These are phyloP conservation scores for Daphoenositta chrysoptera DNA, from an alignment of 2,113 vertebrate species.

Conservation along the genomic window DNA sequence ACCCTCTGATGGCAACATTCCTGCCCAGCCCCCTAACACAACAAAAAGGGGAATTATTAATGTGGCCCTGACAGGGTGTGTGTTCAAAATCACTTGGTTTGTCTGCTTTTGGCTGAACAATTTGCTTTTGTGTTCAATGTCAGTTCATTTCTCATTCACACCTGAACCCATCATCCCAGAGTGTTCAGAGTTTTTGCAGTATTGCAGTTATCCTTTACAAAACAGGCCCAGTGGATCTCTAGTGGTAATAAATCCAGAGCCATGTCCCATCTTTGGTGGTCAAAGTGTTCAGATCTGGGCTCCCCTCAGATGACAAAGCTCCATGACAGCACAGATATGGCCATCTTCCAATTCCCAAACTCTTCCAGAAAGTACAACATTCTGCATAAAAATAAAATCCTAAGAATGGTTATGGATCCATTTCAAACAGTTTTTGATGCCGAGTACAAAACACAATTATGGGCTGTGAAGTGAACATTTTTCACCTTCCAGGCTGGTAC, in stretches of 20 bases:
- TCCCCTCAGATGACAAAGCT: rapidly evolving
- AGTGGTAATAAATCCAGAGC: background rate
- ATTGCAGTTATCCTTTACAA: background rate
- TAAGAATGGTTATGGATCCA: background rate
- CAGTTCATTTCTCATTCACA: background rate
- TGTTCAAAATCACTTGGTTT: background rate
- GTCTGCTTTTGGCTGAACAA: background rate
- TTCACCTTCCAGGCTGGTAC: background rate
- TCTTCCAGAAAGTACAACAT: background rate
- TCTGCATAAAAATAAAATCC: background rate
- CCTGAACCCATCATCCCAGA: background rate
- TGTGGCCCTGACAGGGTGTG: rapidly evolving
- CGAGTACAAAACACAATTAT: rapidly evolving
- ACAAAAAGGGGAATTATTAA: background rate
- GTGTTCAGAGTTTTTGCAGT: background rate
- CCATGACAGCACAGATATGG: background rate
- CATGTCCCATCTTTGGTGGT: rapidly evolving
- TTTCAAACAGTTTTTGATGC: background rate
- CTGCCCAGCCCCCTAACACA: background rate
- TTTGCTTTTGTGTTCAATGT: background rate
- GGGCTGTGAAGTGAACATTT: background rate
- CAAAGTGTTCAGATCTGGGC: background rate
- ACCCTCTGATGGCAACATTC: background rate
- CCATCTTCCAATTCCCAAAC: background rate
- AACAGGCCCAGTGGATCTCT: background rate